A percentile compares a stretch with the other conserved stretches of the same genome.
These are phyloP conservation scores for Mercenaria mercenaria DNA, from an alignment of 1,140 invertebrate species.

Conservation along the genomic window DNA sequence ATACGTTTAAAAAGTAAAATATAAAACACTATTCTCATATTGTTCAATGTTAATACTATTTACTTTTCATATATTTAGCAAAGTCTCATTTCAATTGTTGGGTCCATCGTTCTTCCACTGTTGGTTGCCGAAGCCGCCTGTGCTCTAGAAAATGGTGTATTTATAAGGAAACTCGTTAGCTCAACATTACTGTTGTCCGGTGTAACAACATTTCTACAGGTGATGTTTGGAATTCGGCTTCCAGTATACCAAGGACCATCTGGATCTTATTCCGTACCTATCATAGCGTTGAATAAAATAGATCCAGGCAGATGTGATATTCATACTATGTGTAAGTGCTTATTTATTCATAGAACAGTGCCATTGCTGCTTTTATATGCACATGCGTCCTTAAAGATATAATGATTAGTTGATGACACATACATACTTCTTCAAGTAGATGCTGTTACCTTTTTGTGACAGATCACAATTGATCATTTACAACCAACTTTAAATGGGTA, in stretches of 20 bases:
- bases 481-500: too few species aligned
- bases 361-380: too few species aligned
- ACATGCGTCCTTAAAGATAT: too few species aligned
- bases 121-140: slow-evolving; percentile 53
- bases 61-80: slow-evolving; percentile 88
- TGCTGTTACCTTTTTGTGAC: too few species aligned
- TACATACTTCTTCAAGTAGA: too few species aligned
- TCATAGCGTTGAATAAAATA: slow-evolving; percentile 48
- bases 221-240: slow-evolving; percentile 10
- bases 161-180: slow-evolving; percentile 13
- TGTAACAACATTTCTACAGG: slow-evolving; percentile 36
- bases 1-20: too few species aligned
- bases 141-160: slow-evolving; percentile 14
- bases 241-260: slow-evolving; percentile 52
- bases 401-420: too few species aligned
- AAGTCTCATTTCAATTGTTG: slow-evolving; percentile 33
- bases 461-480: too few species aligned
- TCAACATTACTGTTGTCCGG: slow-evolving; percentile 39
- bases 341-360: too few species aligned
- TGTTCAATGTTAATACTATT: too few species aligned
- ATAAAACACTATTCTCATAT: too few species aligned
- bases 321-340: not conserved
- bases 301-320: slow-evolving; percentile 45
- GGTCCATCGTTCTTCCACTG: slow-evolving; percentile 38
- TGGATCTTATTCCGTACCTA: slow-evolving; percentile 21